Base-by-base conservation (phyloP, 2,797 vertebrate species). In the Rachycentron canadum region DNA sequence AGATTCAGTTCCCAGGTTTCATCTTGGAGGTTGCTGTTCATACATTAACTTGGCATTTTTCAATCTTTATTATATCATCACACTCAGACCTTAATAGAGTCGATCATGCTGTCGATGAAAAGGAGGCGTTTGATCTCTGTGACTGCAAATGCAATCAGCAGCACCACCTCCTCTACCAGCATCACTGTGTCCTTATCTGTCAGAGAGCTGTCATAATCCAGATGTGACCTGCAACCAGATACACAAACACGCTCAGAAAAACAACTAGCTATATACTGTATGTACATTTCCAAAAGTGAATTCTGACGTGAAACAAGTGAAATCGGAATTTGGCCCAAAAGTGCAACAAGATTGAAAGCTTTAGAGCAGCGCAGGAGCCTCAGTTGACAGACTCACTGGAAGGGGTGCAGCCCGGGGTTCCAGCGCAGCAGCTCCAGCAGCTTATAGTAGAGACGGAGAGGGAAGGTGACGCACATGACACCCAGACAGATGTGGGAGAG, bases 41-140 rank as follows among this genome's bases (percentile, higher is more conserved):
- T 17, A 50, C 1, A 36, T 23, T 25, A 25, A 25, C 26, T 30
- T 25, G 45, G 12, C 23, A 14, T 6, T 5, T 36, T 34, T 45
- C 3, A 40, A n/a, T 60, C 3, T 57, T 64, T 13, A 34, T 50
- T 47, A 25, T 9, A 66, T 59, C 45, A 40, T 63, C 26, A 25
- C 28, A 21, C 41, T 63, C 78, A 66, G 56, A 98, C 97, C 97
- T 98, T 98, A 50, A 97, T 78, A 4, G 97, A 97, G 86, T 98
- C 96, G 45, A 96, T 69, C 3, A 97, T 69, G 81, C 91, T 96
- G 25, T 95, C 95, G 8, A 98, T 94, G 75, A 98, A 96, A 82
- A 97, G 90, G 63, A 97, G 96, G 38, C 95, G 94, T 73, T 97
- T 96, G 67, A 98, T 86, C 83, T 96, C 95, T 3, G 92, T 94